Base-by-base conservation (phyloP, 2,888 invertebrate genomes). In the Atherix ibis region DNA sequence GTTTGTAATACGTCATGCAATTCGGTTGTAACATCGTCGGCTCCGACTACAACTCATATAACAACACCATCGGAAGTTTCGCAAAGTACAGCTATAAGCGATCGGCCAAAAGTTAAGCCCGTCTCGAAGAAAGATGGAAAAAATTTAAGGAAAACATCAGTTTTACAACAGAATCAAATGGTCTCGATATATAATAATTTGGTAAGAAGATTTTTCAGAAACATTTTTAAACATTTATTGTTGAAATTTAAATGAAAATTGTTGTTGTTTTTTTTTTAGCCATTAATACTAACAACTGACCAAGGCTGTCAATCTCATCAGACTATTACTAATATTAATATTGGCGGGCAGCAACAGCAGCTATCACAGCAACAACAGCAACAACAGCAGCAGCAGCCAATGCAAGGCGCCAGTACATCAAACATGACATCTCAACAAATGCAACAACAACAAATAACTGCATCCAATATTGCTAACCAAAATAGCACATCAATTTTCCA, bases 51-150 rank as follows among this genome's bases (percentile, higher is more conserved):
- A 27, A 34, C 38, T 17, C 50, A 56, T 40, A 55, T 62, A 27
- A 59, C 58, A 17, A 60, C 61, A 39, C 59, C 60, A 16, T 61
- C 61, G 5, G 62, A 62, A 43, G 62, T 62, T 22, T 56, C 59
- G 16, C 63, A 76, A 64, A 74, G 71, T 51, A 79, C 78, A 38
- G 77, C 81, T 43, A 79, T 83, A 48, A 80, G 80, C 63, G 84
- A 85, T 62, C 72, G 84, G 48, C 81, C 82, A 38, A 83, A 82
- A 60, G 82, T 77, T 28, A 85, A 83, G 60, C 76, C 81, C 27
- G 74, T 74, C 33, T 74, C 78, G 32, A 81, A 84, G 56, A 83
- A 82, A 56, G 82, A 80, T 54, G 72, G 76, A 32, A 82, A 82
- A 58, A 75, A 73, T 52, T 65, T 71, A 40, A 69, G 77, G 46